Evolutionary conservation across 2,888 invertebrate genomes (phyloP), one percentile per base, ranked within the genome.

Genomic region (Polymixis flavicincta): DNA sequence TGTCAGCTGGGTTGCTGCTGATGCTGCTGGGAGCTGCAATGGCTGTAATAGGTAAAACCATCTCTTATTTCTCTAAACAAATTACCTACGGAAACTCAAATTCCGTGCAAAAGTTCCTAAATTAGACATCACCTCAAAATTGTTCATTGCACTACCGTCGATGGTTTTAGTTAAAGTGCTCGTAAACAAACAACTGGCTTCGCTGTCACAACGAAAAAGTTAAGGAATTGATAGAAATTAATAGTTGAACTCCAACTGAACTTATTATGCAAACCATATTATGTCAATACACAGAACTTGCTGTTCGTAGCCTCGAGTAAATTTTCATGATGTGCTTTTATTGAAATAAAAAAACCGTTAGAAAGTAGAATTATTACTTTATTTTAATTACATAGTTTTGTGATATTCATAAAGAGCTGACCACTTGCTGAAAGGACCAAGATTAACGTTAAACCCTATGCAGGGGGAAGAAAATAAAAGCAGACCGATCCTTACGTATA

Each of bases 21-120:
- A 98, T 99, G 98, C 96, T 98, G 84, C 97, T 99, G 63, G 99
- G 99, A 37, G 98, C 98, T 74, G 98, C 98, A 74, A 99, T 99
- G 99, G 99, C 99, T 57, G 98, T 98, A 59, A 97, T 99, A 92
- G 99, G 99, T 98, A 82, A 71, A 19, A 13, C 42, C 11, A 65
- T 50, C 0, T 59, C 8, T 42, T 8, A 28, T 48, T 48, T 37
- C 4, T 28, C 11, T 55, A 28, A 60, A 37, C 8, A 48, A 25
- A 37, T n/a, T 54, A 37, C 37, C 37, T 37, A 32, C 8, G 25
- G 28, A 45, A 32, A 32, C n/a, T 50, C 52, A 37, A 61, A 32
- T 2, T 0, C 14, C 17, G 6, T 9, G 37, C 54, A 48, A 54
- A 60, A 60, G 7, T 28, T 76, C 14, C 1, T 57, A 14, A 48